These are phyloP conservation scores for Hylomyscus alleni DNA, from an alignment of 2,797 vertebrate species.

Conservation along the genomic window DNA sequence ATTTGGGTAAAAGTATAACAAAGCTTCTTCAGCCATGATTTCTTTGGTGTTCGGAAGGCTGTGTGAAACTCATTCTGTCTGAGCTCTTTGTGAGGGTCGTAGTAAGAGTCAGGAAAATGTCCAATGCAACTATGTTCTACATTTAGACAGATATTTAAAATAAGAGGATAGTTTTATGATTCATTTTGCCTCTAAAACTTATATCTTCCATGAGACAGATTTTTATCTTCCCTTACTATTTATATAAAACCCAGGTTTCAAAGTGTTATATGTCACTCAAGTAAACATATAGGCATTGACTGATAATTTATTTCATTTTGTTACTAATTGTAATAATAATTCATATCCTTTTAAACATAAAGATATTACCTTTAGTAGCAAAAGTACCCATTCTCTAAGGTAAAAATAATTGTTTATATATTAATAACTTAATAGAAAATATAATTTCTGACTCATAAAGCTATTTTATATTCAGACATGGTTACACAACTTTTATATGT, in stretches of 20 bases:
- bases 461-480: constrained; percentile 3
- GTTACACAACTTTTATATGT: neutral
- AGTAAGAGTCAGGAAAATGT: neutral
- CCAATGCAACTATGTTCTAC: neutral
- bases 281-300: neutral
- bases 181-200: neutral
- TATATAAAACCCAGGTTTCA: neutral
- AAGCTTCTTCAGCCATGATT: neutral
- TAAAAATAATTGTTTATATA: constrained; percentile 43
- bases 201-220: neutral
- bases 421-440: constrained; percentile 15
- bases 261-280: constrained; percentile 16
- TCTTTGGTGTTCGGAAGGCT: constrained; percentile 32
- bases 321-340: constrained; percentile 39
- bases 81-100: neutral
- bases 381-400: neutral
- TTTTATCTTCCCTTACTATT: neutral
- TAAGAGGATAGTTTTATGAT: neutral
- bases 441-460: constrained; percentile 24
- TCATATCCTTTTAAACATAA: neutral
- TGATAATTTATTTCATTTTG: constrained; percentile 26
- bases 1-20: constrained; percentile 27
- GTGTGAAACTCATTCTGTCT: constrained; percentile 4
- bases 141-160: constrained; percentile 10
- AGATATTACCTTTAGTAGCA: constrained; percentile 27